Base-by-base conservation (phyloP, 2,888 invertebrate species). In the Nematopogon swammerdamellus region DNA sequence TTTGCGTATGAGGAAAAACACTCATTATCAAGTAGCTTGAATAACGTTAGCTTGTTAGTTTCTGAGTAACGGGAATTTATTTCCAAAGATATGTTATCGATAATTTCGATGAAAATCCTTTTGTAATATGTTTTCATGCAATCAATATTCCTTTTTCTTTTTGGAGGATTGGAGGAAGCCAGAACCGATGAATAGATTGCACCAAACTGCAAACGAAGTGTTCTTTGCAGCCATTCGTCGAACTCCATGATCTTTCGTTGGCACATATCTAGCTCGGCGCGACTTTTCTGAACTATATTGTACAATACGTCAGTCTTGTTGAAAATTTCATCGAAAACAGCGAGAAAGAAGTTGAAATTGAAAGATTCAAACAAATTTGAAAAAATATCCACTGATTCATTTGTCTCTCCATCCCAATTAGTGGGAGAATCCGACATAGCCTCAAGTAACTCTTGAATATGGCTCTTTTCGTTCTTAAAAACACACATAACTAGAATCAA, bases 371-470 rank as follows among this genome's bases (percentile, higher is more conserved):
- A 30, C 16, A 19, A 51, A 19, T 20, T 19, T 25, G 20, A 19
- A 49, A 51, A 47, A 17, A 16, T 44, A 19, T 44, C 18, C 19
- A 25, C 46, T 29, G 20, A 30, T 20, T 18, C 25, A 19, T 45
- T 19, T 18, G 51, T 48, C 30, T 52, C 53, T 6, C 48, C 44
- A 29, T 49, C 51, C 53, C 51, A 53, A 29, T 45, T 19, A 17
- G 51, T 42, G 44, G 48, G 43, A 20, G 25, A 25, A 25, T 25
- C 25, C 5, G 25, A 25, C 25, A 25, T 25, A 25, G 8, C 25
- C 25, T 25, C 25, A 25, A 25, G 25, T 25, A 25, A 25, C 25
- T 25, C 5, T 25, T 25, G 25, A 25, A 25, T 25, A 25, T 25
- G 25, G 8, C 25, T 8, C 25, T 25, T 25, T 25, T 25, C 25